A percentile compares a stretch with the other conserved stretches of the same genome.
phyloP scores from a whole-genome alignment of 2,888 invertebrate genomes.

The Hydraecia micacea region DNA sequence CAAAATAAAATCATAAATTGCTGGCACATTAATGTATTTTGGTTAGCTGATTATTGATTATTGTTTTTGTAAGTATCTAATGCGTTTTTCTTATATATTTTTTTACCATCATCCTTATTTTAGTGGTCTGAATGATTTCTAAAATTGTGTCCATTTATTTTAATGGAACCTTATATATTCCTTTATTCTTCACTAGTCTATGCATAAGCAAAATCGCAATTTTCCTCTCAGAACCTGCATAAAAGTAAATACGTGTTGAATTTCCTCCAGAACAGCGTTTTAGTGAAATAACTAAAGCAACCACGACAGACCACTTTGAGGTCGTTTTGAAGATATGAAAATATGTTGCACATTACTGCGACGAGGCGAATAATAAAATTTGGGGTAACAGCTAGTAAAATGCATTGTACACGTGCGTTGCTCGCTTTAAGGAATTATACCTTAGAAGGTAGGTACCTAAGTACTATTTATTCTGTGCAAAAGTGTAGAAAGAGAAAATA shows the following conservation, averaged over 20 bases:
- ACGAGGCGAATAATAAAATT: slow-evolving; percentile 46
- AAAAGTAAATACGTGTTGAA: slow-evolving; percentile 4
- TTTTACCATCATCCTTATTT: too few relatives aligned
- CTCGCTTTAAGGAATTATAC: background rate
- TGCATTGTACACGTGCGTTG: background rate
- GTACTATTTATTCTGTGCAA: too few relatives aligned
- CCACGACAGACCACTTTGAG: slow-evolving; percentile 26
- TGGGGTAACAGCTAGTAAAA: background rate
- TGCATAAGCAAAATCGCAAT: slow-evolving; percentile 3
- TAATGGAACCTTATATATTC: too few relatives aligned
- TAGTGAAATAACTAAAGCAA: slow-evolving; percentile 31
- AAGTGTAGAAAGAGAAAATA: background rate
- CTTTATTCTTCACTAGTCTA: background rate
- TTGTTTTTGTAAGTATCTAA: too few relatives aligned
- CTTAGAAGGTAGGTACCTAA: too few relatives aligned
- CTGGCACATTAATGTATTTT: too few relatives aligned
- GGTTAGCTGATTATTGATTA: too few relatives aligned
- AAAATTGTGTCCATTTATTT: too few relatives aligned
- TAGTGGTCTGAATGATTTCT: too few relatives aligned
- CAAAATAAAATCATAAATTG: too few relatives aligned
- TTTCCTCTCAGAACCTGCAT: slow-evolving; percentile 2
- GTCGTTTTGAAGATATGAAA: slow-evolving; percentile 49
- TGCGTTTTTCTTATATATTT: too few relatives aligned
- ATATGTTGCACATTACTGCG: slow-evolving; percentile 36
- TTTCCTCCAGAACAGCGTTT: slow-evolving; percentile 24